Percentiles rank a stretch among this genome's conserved stretches.
Conservation (phyloP, 2,113 vertebrate genomes). For the Pithys albifrons region DNA sequence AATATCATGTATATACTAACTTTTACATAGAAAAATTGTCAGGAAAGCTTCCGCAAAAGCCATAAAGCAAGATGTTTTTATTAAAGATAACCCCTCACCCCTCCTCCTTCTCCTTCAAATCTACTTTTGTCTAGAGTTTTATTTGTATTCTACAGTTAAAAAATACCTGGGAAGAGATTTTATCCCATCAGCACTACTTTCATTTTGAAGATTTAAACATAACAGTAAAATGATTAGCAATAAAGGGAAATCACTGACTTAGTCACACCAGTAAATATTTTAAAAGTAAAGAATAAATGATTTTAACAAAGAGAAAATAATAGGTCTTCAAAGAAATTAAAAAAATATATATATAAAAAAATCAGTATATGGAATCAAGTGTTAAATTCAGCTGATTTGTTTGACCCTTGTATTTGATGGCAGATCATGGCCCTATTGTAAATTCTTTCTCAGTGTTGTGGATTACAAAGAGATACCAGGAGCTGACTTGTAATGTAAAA, state of each 20-base stretch:
- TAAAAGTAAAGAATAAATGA: neutral
- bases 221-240: neutral
- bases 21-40: neutral
- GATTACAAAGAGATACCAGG: neutral
- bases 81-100: neutral
- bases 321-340: neutral
- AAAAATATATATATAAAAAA: neutral
- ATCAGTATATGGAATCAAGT: neutral
- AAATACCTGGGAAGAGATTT: neutral
- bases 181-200: neutral
- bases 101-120: neutral
- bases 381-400: neutral
- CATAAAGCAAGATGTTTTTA: neutral
- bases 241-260: neutral
- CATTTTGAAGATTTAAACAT: neutral
- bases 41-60: neutral
- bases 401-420: neutral
- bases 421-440: neutral
- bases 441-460: neutral
- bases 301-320: neutral
- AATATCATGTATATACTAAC: neutral
- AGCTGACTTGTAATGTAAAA: neutral
- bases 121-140: neutral
- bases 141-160: neutral
- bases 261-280: neutral